Conservation (phyloP, 2,113 vertebrate genomes). For the Lophotis ruficrista region DNA sequence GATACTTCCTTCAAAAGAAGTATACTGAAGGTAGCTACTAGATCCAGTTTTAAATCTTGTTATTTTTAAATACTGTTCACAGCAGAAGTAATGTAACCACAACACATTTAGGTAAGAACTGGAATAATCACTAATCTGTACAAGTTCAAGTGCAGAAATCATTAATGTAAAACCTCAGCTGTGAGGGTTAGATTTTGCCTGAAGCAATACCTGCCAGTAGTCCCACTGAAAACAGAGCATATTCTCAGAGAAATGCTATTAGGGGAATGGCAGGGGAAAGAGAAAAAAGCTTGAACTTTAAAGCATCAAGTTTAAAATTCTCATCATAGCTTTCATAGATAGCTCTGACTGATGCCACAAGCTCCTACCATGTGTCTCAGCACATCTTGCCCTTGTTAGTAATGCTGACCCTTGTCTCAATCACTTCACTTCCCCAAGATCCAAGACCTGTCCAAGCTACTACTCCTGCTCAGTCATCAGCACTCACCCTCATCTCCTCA, state of each 20-base stretch:
- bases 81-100: neutral
- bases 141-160: neutral
- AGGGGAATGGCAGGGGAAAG: neutral
- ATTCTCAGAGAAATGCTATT: neutral
- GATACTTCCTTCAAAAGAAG: neutral
- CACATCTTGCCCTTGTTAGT: neutral
- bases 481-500: neutral
- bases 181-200: neutral
- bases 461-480: neutral
- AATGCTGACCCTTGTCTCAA: neutral
- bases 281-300: neutral
- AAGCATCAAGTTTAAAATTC: neutral
- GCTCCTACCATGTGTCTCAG: neutral
- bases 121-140: neutral
- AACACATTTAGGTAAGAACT: neutral
- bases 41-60: neutral
- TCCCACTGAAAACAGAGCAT: neutral
- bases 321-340: neutral
- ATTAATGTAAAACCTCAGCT: neutral
- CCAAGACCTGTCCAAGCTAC: neutral
- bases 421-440: accelerated
- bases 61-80: neutral
- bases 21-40: neutral
- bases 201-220: neutral
- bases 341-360: neutral